Percentiles rank a stretch among this genome's conserved stretches.
These are phyloP conservation scores for Pollimyrus isidori DNA, from an alignment of 2,113 vertebrate species.

Conservation along the genomic window DNA sequence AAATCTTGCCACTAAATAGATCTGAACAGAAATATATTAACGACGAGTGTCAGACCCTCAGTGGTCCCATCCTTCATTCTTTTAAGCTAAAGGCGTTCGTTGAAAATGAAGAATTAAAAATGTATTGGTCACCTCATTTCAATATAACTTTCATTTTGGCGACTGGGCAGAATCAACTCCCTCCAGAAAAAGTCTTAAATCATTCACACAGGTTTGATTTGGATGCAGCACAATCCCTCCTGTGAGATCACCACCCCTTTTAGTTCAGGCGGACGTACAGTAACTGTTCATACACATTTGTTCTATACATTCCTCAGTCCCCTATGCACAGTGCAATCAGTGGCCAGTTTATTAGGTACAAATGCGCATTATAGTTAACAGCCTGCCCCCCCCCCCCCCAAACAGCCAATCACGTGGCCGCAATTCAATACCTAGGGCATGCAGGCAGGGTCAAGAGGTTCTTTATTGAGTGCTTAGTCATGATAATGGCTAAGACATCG, in stretches of 20 bases:
- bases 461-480: neutral
- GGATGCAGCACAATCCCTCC: neutral
- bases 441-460: neutral
- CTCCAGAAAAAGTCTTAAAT: neutral
- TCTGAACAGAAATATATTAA: neutral
- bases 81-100: neutral
- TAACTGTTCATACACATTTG: neutral
- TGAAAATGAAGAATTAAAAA: conserved; percentile 4
- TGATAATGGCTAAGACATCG: neutral
- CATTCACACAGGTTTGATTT: neutral
- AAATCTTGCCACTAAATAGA: neutral
- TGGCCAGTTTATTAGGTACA: neutral
- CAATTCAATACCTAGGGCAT: neutral
- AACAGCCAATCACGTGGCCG: neutral
- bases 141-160: neutral
- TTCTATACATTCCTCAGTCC: neutral
- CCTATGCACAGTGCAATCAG: neutral
- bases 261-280: neutral
- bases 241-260: neutral
- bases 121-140: neutral
- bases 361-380: neutral
- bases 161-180: neutral
- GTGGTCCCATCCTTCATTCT: neutral
- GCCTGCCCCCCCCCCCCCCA: neutral
- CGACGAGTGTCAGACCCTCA: neutral